These are phyloP conservation scores for Phodopus roborovskii DNA, from an alignment of 2,113 vertebrate genomes.

Conservation along the genomic window DNA sequence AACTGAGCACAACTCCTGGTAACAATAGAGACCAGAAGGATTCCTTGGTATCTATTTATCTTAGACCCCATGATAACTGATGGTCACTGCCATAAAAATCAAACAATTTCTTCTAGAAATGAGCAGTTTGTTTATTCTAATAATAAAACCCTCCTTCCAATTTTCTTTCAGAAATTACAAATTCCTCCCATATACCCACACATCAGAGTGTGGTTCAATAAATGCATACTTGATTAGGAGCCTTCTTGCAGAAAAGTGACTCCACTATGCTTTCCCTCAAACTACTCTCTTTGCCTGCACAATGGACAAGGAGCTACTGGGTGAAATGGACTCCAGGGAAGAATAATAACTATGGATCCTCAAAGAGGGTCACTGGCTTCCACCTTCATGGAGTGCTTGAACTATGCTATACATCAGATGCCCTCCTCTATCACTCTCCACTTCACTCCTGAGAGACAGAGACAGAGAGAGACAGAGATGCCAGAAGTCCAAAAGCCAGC, in stretches of 20 bases:
- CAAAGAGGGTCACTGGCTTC: not conserved
- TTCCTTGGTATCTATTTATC: not conserved
- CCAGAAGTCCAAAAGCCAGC: not conserved
- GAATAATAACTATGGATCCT: not conserved
- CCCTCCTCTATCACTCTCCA: not conserved
- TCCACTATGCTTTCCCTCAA: conserved; percentile 30
- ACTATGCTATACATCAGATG: not conserved
- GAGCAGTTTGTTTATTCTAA: not conserved
- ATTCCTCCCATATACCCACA: not conserved
- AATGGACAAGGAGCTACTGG: not conserved
- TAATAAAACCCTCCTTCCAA: conserved; percentile 8
- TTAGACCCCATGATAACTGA: not conserved
- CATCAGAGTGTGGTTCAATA: not conserved
- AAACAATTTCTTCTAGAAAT: not conserved
- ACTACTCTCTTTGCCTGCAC: not conserved
- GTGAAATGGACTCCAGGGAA: not conserved
- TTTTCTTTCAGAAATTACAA: not conserved
- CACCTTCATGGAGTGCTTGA: not conserved
- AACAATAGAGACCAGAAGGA: conserved; percentile 10
- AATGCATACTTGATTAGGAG: conserved; percentile 1
- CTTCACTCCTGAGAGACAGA: not conserved
- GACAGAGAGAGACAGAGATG: not conserved
- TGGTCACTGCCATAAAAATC: conserved; percentile 31
- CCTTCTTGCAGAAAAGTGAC: conserved; percentile 6
- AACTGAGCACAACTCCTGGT: not conserved